Evolutionary conservation across 2,888 invertebrate genomes (phyloP), one percentile per base, ranked within the genome.

Genomic region (Heliconius ethilla): DNA sequence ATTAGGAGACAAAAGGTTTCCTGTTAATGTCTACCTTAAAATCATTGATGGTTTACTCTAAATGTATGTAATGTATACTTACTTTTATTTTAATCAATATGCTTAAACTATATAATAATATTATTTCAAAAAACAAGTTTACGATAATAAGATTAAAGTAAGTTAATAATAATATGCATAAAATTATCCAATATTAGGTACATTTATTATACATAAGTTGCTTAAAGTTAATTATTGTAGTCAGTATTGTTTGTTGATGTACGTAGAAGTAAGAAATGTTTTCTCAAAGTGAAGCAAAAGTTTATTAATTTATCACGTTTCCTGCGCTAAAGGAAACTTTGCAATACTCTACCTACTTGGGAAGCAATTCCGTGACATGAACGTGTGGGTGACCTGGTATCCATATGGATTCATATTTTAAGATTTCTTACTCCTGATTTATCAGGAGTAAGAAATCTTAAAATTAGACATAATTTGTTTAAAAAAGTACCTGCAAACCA

Each of bases 301-400:
- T 81, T 81, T 79, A 80, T 81, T 78, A 79, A 81, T 79, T 78
- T 81, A 80, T 81, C 79, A 81, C 78, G 78, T 66, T 75, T 79
- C 62, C 77, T 73, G 67, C 69, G 66, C 63, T 67, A 25, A 77
- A 79, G 81, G 76, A 81, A 81, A 79, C 79, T 81, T 81, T 51
- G 73, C 63, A 40, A 65, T 69, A 67, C 59, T 62, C 76, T 73
- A 59, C 18, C 51, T 51, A 22, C 70, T 67, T 18, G 62, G 79
- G 67, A 78, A 78, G 79, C 78, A 81, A 75, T 78, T 77, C 76
- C 78, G 79, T 62, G 69, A 76, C 69, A 75, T 73, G 76, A 75
- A 78, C 78, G 72, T 73, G 70, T 73, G 75, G 75, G 63, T 75
- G 70, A 79, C 77, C 75, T 76, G 76, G 63, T 74, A 40, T 63